Percentiles rank a stretch among this genome's conserved stretches.
Conservation (phyloP, 2,113 vertebrate genomes). For the Peromyscus californicus region DNA sequence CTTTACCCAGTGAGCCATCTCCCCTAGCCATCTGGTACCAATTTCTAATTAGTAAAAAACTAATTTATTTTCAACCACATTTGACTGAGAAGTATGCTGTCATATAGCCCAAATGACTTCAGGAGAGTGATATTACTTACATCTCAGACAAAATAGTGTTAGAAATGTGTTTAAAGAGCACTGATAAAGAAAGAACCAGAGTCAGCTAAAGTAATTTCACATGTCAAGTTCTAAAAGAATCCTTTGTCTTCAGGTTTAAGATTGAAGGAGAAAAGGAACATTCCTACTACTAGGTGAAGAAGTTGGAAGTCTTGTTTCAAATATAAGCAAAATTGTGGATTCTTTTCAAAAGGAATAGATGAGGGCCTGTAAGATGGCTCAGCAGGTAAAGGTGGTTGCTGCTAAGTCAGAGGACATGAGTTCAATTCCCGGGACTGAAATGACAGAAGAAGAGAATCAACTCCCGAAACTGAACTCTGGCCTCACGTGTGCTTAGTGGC, state of each 20-base stretch:
- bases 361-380: not conserved
- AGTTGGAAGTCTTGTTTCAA: slow-evolving; percentile 61
- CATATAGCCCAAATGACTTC: not conserved
- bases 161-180: not conserved
- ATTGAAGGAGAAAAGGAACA: slow-evolving; percentile 69
- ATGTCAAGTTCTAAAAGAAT: slow-evolving; percentile 37
- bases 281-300: slow-evolving; percentile 72
- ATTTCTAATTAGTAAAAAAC: not conserved
- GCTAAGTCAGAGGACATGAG: not conserved
- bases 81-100: not conserved
- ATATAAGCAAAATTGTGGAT: slow-evolving; percentile 75
- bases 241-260: slow-evolving; percentile 69
- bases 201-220: not conserved
- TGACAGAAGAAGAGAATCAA: too few relatives aligned
- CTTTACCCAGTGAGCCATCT: not conserved
- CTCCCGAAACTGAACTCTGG: not conserved
- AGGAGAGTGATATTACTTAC: not conserved
- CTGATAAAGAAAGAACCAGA: not conserved
- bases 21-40: not conserved
- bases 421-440: not conserved
- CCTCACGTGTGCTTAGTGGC: not conserved
- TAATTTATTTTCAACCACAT: not conserved
- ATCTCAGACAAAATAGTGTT: slow-evolving; percentile 14
- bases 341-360: slow-evolving; percentile 76
- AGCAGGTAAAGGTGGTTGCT: not conserved